A percentile compares a stretch with the other conserved stretches of the same genome.
Evolutionary conservation across 2,797 vertebrate species (phyloP).

Genomic region (Chrosomus eos): DNA sequence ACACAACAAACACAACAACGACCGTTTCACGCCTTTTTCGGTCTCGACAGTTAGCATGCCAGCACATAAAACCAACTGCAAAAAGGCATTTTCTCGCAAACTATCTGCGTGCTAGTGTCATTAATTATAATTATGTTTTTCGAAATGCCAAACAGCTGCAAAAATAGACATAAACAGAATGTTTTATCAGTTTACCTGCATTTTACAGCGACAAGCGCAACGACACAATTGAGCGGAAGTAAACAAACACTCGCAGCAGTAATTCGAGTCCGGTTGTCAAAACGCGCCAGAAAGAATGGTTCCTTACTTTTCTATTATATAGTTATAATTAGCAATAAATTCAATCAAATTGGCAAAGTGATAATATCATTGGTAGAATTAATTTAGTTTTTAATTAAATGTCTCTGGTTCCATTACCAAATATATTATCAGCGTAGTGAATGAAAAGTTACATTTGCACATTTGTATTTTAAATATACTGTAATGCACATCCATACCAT

Average conservation of each 20-base stretch:
- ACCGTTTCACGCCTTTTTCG: not conserved
- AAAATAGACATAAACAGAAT: not conserved
- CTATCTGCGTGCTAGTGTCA: too few species aligned
- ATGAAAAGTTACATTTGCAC: too few species aligned
- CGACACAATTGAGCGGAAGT: slow-evolving; percentile 8
- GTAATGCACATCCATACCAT: too few species aligned
- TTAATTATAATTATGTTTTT: not conserved
- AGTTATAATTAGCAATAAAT: not conserved
- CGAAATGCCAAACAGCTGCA: not conserved
- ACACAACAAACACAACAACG: not conserved
- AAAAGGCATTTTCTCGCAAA: not conserved
- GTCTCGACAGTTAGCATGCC: not conserved
- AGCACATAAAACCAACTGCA: not conserved
- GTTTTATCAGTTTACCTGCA: slow-evolving; percentile 25
- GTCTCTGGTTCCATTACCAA: too few species aligned
- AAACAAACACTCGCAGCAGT: slow-evolving; percentile 6
- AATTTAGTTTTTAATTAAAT: too few species aligned
- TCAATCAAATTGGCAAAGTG: too few species aligned
- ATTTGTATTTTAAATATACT: too few species aligned
- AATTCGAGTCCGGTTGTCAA: not conserved
- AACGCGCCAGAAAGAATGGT: not conserved
- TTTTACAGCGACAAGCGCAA: not conserved
- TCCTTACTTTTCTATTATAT: not conserved
- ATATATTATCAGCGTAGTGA: too few species aligned
- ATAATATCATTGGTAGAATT: too few species aligned